Evolutionary conservation across 2,888 invertebrate species (phyloP), one percentile per base, ranked within the genome.

Genomic region (Heliconius aoede): DNA sequence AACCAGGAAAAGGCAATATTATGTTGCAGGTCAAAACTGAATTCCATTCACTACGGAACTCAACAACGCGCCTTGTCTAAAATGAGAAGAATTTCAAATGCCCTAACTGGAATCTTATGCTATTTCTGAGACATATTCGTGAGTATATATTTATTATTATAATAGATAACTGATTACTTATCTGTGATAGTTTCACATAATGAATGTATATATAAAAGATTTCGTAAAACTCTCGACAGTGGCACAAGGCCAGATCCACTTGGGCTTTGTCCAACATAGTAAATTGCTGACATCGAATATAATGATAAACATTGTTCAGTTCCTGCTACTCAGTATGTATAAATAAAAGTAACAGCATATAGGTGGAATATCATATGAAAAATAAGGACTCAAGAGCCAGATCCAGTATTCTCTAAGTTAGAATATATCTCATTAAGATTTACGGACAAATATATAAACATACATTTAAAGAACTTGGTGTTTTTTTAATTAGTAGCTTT

Each of bases 231-330:
- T 78, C 71, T 46, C 55, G 13, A 76, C 60, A 72, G 61, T 79
- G 79, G 79, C 78, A 64, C 26, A 26, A 26, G 28, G 79, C 78
- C 79, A 76, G 58, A 28, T 61, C 71, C 24, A 28, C 55, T 68
- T 77, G 78, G 76, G 74, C 26, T 61, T 13, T 24, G 32, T 77
- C 82, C 82, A 81, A 79, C 72, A 75, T 61, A 76, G 62, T 73
- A 67, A 74, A 77, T 68, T 77, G 80, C 80, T 75, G 79, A 81
- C 79, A 80, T 78, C 72, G 76, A 76, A 78, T 76, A 68, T 79
- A 76, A 65, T 81, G 79, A 81, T 81, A 78, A 81, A 79, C 78
- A 75, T 76, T 78, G 77, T 78, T 73, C 61, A 78, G 68, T 78
- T 76, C 76, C 76, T 55, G 72, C 68, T 67, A 69, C 26, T 58